Evolutionary conservation across 2,888 invertebrate species (phyloP).

Genomic region (Pyrocoelia pectoralis): DNA sequence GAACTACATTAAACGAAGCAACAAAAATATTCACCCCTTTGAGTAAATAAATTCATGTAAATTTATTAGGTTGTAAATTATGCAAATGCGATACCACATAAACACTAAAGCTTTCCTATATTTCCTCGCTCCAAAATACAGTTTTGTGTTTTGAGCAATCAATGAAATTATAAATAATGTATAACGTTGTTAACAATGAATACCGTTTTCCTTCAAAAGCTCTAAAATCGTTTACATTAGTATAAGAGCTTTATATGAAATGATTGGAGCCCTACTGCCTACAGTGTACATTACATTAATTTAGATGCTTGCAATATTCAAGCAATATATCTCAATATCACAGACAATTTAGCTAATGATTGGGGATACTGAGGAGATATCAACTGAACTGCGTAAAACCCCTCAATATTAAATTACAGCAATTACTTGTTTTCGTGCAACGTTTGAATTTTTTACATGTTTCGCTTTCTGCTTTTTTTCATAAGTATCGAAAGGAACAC

Average conservation of each 20-base stretch:
- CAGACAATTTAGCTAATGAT: constrained; percentile 28
- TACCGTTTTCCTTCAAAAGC: background rate
- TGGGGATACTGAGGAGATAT: constrained; percentile 19
- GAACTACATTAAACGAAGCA: background rate
- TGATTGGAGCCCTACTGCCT: no score
- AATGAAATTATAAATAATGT: constrained; percentile 14
- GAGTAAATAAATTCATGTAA: constrained; percentile 20
- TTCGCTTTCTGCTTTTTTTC: background rate
- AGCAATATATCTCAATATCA: constrained; percentile 24
- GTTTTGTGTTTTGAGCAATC: background rate
- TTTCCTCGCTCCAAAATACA: constrained; percentile 1
- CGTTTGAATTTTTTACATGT: background rate
- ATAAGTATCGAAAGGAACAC: background rate
- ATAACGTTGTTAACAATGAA: background rate
- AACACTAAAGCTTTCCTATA: constrained; percentile 3
- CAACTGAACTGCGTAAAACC: constrained; percentile 18
- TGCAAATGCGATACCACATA: constrained; percentile 20
- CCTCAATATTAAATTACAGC: constrained; percentile 26
- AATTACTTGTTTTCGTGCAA: constrained; percentile 13
- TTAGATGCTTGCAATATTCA: constrained; percentile 20
- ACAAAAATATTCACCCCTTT: constrained; percentile 14
- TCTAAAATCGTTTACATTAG: no score
- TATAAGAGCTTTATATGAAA: background rate
- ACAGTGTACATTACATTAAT: constrained; percentile 17
- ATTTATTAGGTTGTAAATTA: constrained; percentile 19